These are phyloP conservation scores for Grus americana DNA, from an alignment of 2,113 vertebrate genomes.

Conservation along the genomic window DNA sequence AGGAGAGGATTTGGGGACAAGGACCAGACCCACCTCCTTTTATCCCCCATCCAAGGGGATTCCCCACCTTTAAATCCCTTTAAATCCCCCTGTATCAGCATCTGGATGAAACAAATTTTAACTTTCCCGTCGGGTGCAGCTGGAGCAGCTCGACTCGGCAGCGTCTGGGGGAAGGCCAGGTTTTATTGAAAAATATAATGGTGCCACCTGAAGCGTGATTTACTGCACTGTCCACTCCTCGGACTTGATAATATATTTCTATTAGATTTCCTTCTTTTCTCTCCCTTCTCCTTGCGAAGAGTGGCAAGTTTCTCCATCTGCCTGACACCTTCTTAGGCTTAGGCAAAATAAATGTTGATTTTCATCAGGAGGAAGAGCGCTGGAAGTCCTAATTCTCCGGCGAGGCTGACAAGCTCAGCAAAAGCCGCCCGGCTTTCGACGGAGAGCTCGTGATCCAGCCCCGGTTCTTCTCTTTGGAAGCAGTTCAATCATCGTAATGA, in stretches of 20 bases:
- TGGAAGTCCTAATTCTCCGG: conserved; percentile 17
- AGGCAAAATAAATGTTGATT: conserved; percentile 63
- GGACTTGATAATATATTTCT: conserved; percentile 41
- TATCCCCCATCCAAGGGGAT: not conserved
- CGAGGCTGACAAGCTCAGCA: conserved; percentile 47
- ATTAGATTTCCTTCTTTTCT: conserved; percentile 37
- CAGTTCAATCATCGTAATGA: conserved; percentile 61
- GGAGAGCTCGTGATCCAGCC: not conserved
- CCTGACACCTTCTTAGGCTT: conserved; percentile 50
- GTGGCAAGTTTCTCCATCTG: not conserved
- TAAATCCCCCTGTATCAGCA: not conserved
- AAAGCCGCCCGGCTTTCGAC: not conserved
- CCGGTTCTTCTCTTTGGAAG: not conserved
- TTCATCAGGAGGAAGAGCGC: conserved; percentile 9
- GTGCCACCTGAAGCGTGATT: conserved; percentile 46
- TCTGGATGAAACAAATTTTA: not conserved
- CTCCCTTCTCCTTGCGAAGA: not conserved
- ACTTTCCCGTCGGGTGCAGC: not conserved
- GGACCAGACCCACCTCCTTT: not conserved
- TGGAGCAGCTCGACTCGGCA: not conserved
- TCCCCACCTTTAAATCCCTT: not conserved
- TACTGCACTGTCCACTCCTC: conserved; percentile 11
- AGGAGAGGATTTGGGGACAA: not conserved
- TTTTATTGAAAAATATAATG: conserved; percentile 33
- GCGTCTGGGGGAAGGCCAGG: not conserved